Conservation (phyloP, 2,888 invertebrate genomes). For the Lepeophtheirus nordmannii region DNA sequence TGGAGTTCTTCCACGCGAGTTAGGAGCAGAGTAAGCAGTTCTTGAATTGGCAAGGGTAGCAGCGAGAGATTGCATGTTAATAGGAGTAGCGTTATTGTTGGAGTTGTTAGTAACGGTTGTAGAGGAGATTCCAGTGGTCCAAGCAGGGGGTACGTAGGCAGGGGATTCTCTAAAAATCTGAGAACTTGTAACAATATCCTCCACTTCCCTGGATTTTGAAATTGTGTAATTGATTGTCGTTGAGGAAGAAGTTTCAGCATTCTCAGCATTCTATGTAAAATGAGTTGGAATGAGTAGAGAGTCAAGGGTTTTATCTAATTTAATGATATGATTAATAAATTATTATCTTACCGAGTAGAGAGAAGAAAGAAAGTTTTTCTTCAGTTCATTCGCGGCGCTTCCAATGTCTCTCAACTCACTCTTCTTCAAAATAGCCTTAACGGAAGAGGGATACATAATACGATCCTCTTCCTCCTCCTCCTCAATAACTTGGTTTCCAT, state of each 20-base stretch:
- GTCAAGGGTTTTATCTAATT: too few relatives aligned
- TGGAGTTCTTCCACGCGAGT: background rate
- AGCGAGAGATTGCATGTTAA: background rate
- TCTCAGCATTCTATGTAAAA: background rate
- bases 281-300: background rate
- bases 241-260: background rate
- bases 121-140: background rate
- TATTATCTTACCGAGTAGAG: background rate
- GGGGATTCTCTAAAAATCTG: background rate
- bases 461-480: background rate
- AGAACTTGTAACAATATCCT: background rate
- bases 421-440: background rate
- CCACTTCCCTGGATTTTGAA: background rate
- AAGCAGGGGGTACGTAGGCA: background rate
- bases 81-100: background rate
- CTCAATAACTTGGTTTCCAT: background rate
- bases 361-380: background rate
- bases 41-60: slow-evolving; percentile 3
- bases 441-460: background rate
- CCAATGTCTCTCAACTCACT: background rate
- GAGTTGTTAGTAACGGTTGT: background rate
- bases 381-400: background rate
- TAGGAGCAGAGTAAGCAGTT: slow-evolving; percentile 1
- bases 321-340: too few relatives aligned
- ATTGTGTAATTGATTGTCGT: background rate